Evolutionary conservation across 2,113 vertebrate species (phyloP).

Genomic region (Leptobrachium leishanense): DNA sequence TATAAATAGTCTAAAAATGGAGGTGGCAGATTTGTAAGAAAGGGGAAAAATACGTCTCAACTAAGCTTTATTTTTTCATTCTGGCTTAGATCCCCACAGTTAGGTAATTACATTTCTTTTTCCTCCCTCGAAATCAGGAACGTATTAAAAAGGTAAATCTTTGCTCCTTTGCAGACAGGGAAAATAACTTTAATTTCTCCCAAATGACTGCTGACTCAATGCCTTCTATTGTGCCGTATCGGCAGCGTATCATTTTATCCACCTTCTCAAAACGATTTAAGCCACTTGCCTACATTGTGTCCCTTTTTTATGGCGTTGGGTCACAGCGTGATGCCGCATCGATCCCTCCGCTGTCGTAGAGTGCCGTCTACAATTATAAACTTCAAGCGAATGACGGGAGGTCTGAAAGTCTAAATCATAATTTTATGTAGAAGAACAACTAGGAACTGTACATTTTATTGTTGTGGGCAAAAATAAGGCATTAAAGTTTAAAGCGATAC

Average conservation of each 20-base stretch:
- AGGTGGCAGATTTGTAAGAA: too few relatives aligned
- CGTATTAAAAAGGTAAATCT: constrained; percentile 13
- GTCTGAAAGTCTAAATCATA: too few relatives aligned
- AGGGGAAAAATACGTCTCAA: too few relatives aligned
- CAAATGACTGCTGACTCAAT: constrained; percentile 9
- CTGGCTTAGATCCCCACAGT: constrained; percentile 11
- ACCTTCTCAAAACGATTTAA: constrained; percentile 15
- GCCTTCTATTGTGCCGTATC: constrained; percentile 18
- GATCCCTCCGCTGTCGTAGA: background rate
- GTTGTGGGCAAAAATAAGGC: too few relatives aligned
- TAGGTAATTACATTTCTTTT: constrained; percentile 26
- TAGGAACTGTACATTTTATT: too few relatives aligned
- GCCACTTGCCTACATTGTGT: background rate
- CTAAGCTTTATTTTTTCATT: background rate
- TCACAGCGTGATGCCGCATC: background rate
- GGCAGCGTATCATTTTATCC: constrained; percentile 30
- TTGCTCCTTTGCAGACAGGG: constrained; percentile 1
- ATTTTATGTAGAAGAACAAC: too few relatives aligned
- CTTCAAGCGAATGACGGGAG: too few relatives aligned
- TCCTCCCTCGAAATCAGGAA: background rate
- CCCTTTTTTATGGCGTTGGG: background rate
- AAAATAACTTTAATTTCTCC: constrained; percentile 10
- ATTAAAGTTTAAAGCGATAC: too few relatives aligned
- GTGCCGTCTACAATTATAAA: too few relatives aligned
- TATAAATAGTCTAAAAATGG: too few relatives aligned